Base-by-base conservation (phyloP, 2,113 vertebrate species). In the Aspidoscelis tigris region DNA sequence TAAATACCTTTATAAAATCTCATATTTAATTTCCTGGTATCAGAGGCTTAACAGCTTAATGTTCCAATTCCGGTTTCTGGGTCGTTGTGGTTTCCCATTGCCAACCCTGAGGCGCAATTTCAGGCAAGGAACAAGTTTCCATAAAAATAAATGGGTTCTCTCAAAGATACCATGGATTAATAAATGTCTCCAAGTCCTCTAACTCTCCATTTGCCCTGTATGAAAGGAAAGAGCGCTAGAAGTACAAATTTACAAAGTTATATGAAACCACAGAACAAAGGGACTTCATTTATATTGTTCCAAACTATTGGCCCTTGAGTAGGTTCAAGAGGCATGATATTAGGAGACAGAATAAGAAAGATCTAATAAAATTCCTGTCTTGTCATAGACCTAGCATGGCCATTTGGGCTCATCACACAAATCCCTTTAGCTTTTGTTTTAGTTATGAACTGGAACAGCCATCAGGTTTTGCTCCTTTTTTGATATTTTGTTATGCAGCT, bases 1-100 rank as follows among this genome's bases (percentile, higher is more conserved):
- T 74, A 66, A 85, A 80, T 85, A 26, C 70, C 78, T 73, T 80
- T 80, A 74, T 50, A 80, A 74, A 80, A 12, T 66, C 84, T 80
- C 58, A 75, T 64, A 33, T 82, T 82, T 82, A 82, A 82, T 82
- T 82, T 82, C 80, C 55, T 65, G 70, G 70, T 64, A n/a, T 66
- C 58, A 55, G n/a, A 74, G 58, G 43, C 43, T 73, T 84, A 61
- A 84, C 41, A 70, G 26, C 70, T 84, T 82, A 86, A 70, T 44
- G 74, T 83, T 53, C 16, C 7, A 2, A 8, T 71, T 79, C 12
- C 21, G 85, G 2, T 26, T 82, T 2, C 71, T 0, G 24, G 53
- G 10, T 72, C 69, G 7, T n/a, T 41, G 24, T 65, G 66, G 43
- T 79, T 71, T 50, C 22, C 58, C 43, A 47, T 21, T 47, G 71